Conservation (phyloP, 2,113 vertebrate species). For the Tupaia tana region DNA sequence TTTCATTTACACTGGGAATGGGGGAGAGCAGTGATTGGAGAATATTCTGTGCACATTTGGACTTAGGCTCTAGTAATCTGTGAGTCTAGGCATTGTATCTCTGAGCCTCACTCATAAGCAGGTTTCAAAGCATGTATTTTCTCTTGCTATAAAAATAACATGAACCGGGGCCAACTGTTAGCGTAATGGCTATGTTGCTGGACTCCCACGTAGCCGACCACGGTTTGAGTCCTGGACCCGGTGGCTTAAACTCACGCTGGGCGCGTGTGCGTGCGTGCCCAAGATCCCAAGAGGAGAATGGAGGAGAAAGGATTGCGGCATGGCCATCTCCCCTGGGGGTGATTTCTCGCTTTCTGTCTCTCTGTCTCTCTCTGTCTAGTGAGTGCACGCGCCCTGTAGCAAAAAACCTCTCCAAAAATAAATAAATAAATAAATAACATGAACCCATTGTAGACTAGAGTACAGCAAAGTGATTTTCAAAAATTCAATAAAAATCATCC, state of each 20-base stretch:
- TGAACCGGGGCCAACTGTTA: neutral
- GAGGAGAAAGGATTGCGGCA: no score
- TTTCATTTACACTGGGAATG: neutral
- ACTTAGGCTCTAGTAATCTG: neutral
- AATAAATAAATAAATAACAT: neutral
- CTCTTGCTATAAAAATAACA: conserved; percentile 29
- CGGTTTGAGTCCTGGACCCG: no score
- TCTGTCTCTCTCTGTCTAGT: no score
- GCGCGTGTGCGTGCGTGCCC: no score
- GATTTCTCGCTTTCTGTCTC: no score
- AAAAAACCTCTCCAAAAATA: no score
- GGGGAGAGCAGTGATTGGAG: neutral
- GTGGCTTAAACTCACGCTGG: no score
- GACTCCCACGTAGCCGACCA: no score
- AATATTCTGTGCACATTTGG: neutral
- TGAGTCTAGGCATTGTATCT: neutral
- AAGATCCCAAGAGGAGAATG: no score
- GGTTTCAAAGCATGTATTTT: conserved; percentile 35
- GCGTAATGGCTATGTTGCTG: no score
- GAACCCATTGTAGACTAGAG: conserved; percentile 25
- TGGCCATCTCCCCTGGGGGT: no score
- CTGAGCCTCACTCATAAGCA: neutral
- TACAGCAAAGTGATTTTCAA: neutral
- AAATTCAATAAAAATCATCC: neutral
- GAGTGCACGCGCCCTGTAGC: no score